Evolutionary conservation across 2,888 invertebrate genomes (phyloP).

Genomic region (Hyalella azteca): DNA sequence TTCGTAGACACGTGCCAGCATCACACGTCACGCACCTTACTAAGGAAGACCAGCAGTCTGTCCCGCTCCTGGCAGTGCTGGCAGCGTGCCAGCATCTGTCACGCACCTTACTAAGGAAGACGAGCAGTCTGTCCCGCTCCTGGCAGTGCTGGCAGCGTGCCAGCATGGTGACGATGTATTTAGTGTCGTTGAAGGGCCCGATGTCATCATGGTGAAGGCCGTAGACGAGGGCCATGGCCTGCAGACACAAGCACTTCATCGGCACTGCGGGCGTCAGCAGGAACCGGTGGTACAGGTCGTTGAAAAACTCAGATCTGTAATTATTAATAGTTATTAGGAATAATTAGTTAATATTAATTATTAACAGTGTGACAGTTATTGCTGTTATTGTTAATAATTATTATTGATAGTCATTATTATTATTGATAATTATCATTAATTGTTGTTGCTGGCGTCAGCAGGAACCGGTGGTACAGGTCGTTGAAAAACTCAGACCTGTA

Average conservation of each 20-base stretch:
- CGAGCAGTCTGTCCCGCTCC: slow-evolving; percentile 90
- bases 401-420: slow-evolving; percentile 36
- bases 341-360: not conserved
- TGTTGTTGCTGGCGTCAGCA: slow-evolving; percentile 85
- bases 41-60: slow-evolving; percentile 86
- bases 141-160: slow-evolving; percentile 75
- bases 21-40: too few species aligned
- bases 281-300: slow-evolving; percentile 97
- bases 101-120: slow-evolving; percentile 79
- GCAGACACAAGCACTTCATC: slow-evolving; percentile 97
- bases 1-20: too few species aligned
- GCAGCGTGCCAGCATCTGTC: slow-evolving; percentile 90
- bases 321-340: not conserved
- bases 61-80: slow-evolving; percentile 78
- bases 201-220: slow-evolving; percentile 95
- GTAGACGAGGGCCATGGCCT: slow-evolving; percentile 97
- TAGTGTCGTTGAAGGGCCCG: slow-evolving; percentile 94
- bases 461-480: slow-evolving; percentile 95
- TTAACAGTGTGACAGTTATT: not conserved
- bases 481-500: slow-evolving; percentile 93
- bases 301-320: slow-evolving; percentile 90
- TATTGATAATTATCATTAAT: slow-evolving; percentile 72
- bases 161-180: slow-evolving; percentile 93
- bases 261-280: slow-evolving; percentile 86
- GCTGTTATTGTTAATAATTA: not conserved